Base-by-base conservation (phyloP, 2,113 vertebrate genomes). In the Rhinolophus ferrumequinum region DNA sequence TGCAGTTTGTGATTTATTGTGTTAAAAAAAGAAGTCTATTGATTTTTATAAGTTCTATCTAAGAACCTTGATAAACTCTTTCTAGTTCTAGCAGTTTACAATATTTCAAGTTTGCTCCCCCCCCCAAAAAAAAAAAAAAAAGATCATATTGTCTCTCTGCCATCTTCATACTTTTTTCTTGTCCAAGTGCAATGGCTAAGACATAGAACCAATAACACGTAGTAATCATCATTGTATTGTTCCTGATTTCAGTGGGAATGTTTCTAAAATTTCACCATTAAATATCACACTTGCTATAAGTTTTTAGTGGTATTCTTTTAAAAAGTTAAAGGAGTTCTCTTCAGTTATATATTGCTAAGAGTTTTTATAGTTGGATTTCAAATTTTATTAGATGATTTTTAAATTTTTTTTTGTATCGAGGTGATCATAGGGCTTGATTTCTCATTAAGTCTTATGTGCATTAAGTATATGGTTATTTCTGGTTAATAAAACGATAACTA, bases 321-420 rank as follows among this genome's bases (percentile, higher is more conserved):
- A 79, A 77, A 80, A 94, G 62, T 73, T 62, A 54, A 66, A 95
- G 2, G 13, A 24, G 24, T 90, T 86, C 15, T 52, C 67, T 88
- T 90, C 69, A 54, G 64, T 69, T n/a, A 41, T 52, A 93, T 33
- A 72, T 88, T 93, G 21, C 62, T 86, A 62, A 26, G 33, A 58
- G 28, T 77, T 92, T 94, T 83, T 91, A 44, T 93, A 90, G 64
- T 7, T 85, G 24, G 10, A 9, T 89, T 84, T 96, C 83, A 47
- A 76, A 35, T 47, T 88, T 75, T 58, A 70, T 41, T 35, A 69
- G 73, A 30, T 75, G 41, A 33, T 60, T 83, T 75, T 80, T 73
- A 26, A 38, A 18, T 81, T 73, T 76, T 66, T 66, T 82, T 47
- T 62, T 88, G 41, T 85, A 7, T 35, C 54, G 21, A 69, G 30